phyloP scores from a whole-genome alignment of 1,140 invertebrate species.

The Protaetia brevitarsis region DNA sequence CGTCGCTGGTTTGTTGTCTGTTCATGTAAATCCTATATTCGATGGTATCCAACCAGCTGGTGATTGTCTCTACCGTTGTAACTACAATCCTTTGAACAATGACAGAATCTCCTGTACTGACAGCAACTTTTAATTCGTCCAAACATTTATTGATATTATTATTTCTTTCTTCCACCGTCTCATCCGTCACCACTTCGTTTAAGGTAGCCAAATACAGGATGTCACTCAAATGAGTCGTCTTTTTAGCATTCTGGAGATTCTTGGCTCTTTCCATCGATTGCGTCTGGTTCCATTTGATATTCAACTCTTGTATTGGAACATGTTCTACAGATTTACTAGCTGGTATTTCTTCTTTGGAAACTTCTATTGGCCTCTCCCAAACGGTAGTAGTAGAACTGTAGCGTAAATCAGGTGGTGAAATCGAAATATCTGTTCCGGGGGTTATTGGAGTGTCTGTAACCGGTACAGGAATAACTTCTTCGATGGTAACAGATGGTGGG shows the following conservation, averaged over 20 bases:
- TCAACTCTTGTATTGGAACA: slow-evolving; percentile 35
- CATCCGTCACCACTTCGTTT: slow-evolving; percentile 54
- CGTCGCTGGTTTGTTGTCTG: slow-evolving; percentile 56
- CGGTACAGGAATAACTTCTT: slow-evolving; percentile 50
- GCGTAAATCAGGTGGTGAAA: slow-evolving; percentile 43
- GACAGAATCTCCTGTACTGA: slow-evolving; percentile 59
- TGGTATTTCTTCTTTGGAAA: slow-evolving; percentile 30
- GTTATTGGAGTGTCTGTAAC: slow-evolving; percentile 46
- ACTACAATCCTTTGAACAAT: slow-evolving; percentile 67
- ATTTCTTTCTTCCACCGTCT: slow-evolving; percentile 54
- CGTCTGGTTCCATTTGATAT: slow-evolving; percentile 44
- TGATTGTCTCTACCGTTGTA: slow-evolving; percentile 73
- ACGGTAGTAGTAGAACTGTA: slow-evolving; percentile 4
- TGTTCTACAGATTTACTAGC: slow-evolving; percentile 31
- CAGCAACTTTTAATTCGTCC: slow-evolving; percentile 58
- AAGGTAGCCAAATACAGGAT: slow-evolving; percentile 60
- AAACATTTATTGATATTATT: slow-evolving; percentile 58
- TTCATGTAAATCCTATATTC: slow-evolving; percentile 72
- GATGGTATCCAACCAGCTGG: slow-evolving; percentile 77
- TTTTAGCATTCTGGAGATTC: slow-evolving; percentile 52
- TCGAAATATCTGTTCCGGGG: slow-evolving; percentile 45
- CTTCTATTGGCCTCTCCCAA: slow-evolving; percentile 15
- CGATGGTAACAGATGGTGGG: slow-evolving; percentile 50
- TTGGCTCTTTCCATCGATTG: slow-evolving; percentile 54
- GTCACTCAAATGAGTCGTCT: slow-evolving; percentile 54